A percentile compares a stretch with the other conserved stretches of the same genome.
These are phyloP conservation scores for Philaethria dido DNA, from an alignment of 2,888 invertebrate species.

Conservation along the genomic window DNA sequence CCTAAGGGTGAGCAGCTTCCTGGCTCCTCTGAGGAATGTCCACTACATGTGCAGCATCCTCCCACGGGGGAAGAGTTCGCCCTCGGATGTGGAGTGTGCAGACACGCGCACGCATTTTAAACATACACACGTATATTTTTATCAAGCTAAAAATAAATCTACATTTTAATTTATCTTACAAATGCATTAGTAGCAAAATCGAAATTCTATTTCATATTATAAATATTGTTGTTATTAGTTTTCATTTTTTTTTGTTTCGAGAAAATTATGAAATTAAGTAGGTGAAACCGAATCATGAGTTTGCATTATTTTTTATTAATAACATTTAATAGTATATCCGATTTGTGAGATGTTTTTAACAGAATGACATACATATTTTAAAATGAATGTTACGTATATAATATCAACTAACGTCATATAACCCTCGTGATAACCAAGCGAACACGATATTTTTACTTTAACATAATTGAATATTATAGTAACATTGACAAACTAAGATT, in stretches of 20 bases:
- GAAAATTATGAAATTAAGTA: conserved; percentile 1
- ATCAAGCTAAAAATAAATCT: neutral
- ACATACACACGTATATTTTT: neutral
- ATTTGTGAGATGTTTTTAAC: neutral
- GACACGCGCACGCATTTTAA: conserved; percentile 86
- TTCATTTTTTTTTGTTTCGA: neutral
- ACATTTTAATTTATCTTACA: neutral
- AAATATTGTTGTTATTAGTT: neutral
- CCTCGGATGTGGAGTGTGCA: conserved; percentile 98
- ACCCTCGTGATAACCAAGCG: neutral
- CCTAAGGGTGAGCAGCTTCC: conserved; percentile 96
- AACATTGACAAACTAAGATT: neutral
- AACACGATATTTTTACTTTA: neutral
- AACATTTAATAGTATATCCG: neutral
- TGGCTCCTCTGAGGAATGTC: conserved; percentile 93
- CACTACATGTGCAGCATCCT: conserved; percentile 97
- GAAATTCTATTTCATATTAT: too few relatives aligned
- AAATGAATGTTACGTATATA: conserved; percentile 1
- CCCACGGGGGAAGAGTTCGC: conserved; percentile 99
- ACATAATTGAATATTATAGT: neutral
- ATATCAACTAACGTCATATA: neutral
- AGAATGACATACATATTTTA: neutral
- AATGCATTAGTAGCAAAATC: neutral
- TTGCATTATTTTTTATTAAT: neutral
- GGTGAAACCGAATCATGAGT: neutral